Conservation (phyloP, 2,888 invertebrate genomes). For the Ophioninae sp. region DNA sequence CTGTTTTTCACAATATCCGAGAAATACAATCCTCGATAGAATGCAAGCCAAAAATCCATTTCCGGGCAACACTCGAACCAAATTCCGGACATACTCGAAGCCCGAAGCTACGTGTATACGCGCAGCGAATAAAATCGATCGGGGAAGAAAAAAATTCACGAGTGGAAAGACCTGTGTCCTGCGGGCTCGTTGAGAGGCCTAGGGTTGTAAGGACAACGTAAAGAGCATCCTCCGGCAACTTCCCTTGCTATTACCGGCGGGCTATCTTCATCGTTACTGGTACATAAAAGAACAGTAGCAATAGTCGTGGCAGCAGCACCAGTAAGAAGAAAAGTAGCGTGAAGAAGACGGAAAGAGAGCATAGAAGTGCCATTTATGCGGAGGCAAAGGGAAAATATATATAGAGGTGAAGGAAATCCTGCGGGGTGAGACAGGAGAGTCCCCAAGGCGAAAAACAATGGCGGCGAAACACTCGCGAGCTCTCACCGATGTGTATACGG, state of each 20-base stretch:
- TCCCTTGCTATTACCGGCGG: constrained; percentile 27
- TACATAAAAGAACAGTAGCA: constrained; percentile 33
- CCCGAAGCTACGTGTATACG: not conserved
- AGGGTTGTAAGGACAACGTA: constrained; percentile 37
- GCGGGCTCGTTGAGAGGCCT: constrained; percentile 49
- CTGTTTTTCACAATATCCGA: too few species aligned
- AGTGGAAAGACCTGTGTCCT: constrained; percentile 45
- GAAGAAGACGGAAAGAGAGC: constrained; percentile 22
- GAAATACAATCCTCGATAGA: not conserved
- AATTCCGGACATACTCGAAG: not conserved
- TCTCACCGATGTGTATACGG: constrained; percentile 18
- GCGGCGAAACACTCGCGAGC: constrained; percentile 30
- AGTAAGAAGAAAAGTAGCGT: constrained; percentile 11
- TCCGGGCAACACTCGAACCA: not conserved
- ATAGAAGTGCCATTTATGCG: constrained; percentile 38
- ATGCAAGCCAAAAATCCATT: too few species aligned
- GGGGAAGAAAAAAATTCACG: constrained; percentile 16
- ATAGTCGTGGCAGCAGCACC: not conserved
- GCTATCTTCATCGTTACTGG: constrained; percentile 15
- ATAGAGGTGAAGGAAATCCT: constrained; percentile 1
- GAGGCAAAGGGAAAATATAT: constrained; percentile 34
- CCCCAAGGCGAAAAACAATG: constrained; percentile 53
- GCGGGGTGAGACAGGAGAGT: constrained; percentile 20
- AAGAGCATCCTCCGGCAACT: constrained; percentile 44
- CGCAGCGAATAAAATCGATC: not conserved